A percentile compares a stretch with the other conserved stretches of the same genome.
These are phyloP conservation scores for Tamias sibiricus DNA, from an alignment of 2,113 vertebrate genomes.

Conservation along the genomic window DNA sequence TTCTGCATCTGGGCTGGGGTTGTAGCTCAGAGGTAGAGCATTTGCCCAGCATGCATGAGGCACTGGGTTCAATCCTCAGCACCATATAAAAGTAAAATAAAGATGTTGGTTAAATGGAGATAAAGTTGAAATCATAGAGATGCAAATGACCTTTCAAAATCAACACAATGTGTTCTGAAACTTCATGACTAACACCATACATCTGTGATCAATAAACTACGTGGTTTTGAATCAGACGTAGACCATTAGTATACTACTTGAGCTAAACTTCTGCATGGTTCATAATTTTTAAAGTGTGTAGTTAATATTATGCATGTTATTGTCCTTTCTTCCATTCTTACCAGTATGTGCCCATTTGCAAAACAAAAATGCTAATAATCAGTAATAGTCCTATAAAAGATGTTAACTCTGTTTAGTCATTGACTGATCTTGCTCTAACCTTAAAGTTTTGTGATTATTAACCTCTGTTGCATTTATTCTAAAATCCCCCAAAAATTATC, in stretches of 20 bases:
- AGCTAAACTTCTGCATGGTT: constrained; percentile 97
- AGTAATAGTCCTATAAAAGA: constrained; percentile 94
- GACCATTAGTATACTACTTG: constrained; percentile 95
- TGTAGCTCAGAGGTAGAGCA: no score
- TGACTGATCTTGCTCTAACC: constrained; percentile 96
- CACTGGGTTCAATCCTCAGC: no score
- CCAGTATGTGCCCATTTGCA: constrained; percentile 94
- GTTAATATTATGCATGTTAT: constrained; percentile 97
- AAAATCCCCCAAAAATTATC: constrained; percentile 91
- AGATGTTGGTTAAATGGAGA: constrained; percentile 91
- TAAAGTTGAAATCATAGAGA: constrained; percentile 91
- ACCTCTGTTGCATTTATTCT: constrained; percentile 97
- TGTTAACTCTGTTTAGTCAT: constrained; percentile 96
- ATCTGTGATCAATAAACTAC: constrained; percentile 93
- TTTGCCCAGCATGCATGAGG: no score
- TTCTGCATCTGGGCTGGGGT: no score
- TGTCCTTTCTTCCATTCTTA: constrained; percentile 95
- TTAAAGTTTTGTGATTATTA: constrained; percentile 96
- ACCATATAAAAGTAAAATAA: no score
- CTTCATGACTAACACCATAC: constrained; percentile 93
- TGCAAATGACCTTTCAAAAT: constrained; percentile 91
- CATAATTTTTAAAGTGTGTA: constrained; percentile 95
- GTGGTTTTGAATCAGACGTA: constrained; percentile 94
- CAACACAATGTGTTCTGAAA: constrained; percentile 91
- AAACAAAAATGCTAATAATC: constrained; percentile 94